Percentiles rank a stretch among this genome's conserved stretches.
Evolutionary conservation across 2,888 invertebrate genomes (phyloP).

Genomic region (Amphipoea oculea): DNA sequence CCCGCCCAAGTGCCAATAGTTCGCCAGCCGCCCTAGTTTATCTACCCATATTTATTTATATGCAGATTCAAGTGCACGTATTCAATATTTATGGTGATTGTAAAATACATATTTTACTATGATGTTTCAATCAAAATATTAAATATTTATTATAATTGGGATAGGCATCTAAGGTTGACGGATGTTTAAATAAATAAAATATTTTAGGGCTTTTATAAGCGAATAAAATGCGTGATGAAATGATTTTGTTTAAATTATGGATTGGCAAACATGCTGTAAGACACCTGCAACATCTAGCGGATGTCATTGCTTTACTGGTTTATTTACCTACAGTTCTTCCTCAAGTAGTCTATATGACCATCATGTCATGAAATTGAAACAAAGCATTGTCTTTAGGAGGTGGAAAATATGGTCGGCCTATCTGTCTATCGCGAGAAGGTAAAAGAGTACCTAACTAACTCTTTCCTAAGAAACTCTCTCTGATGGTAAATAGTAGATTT

Average conservation of each 20-base stretch:
- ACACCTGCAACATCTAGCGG: too few species aligned
- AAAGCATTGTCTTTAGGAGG: background rate
- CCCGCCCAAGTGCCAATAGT: constrained; percentile 80
- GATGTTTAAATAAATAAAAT: background rate
- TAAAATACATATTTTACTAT: constrained; percentile 38
- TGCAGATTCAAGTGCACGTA: constrained; percentile 59
- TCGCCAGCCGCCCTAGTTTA: constrained; percentile 71
- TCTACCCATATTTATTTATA: constrained; percentile 61
- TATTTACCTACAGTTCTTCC: background rate
- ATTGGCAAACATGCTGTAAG: background rate
- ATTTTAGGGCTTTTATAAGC: background rate
- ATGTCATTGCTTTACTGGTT: background rate
- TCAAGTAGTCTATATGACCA: background rate
- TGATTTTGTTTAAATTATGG: background rate
- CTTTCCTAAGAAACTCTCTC: too few species aligned
- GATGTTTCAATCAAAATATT: background rate
- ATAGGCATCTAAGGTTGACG: background rate
- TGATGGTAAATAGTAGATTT: too few species aligned
- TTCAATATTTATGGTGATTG: constrained; percentile 56
- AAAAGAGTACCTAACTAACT: too few species aligned
- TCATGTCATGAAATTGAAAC: background rate
- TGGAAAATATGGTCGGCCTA: background rate
- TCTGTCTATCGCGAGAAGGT: too few species aligned
- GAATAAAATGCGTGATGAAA: background rate
- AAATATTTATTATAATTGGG: background rate